Evolutionary conservation across 1,140 invertebrate genomes (phyloP).

Genomic region (Cyclargus thomasi): DNA sequence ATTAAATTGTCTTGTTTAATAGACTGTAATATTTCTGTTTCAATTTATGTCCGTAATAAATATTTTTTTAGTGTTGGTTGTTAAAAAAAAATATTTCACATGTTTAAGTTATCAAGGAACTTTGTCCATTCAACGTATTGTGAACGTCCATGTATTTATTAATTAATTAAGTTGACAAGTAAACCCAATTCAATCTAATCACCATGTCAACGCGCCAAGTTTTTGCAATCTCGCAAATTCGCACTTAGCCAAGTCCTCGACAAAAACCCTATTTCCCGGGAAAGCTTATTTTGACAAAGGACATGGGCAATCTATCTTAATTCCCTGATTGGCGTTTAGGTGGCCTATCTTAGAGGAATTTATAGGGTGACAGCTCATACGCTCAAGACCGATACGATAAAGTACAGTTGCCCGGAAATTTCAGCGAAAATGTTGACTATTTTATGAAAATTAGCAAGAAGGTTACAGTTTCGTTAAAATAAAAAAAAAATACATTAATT

Average conservation of each 20-base stretch:
- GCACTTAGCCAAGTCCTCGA: neutral
- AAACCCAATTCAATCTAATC: too few relatives aligned
- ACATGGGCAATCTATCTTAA: constrained; percentile 12
- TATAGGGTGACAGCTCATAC: constrained; percentile 12
- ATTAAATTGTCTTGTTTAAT: too few relatives aligned
- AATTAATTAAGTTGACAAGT: too few relatives aligned
- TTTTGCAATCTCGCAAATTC: neutral
- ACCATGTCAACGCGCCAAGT: neutral
- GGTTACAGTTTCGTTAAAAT: too few relatives aligned
- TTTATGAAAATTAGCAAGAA: neutral
- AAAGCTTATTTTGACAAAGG: neutral
- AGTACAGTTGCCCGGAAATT: neutral
- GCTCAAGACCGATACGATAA: constrained; percentile 5
- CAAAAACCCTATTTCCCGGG: neutral
- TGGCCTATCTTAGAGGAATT: constrained; percentile 13
- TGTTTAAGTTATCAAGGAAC: too few relatives aligned
- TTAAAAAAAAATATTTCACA: too few relatives aligned
- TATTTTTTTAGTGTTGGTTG: too few relatives aligned
- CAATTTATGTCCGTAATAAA: too few relatives aligned
- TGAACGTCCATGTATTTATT: too few relatives aligned
- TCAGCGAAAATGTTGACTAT: neutral
- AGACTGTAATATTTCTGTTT: too few relatives aligned
- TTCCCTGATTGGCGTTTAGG: constrained; percentile 12
- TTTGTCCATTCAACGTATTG: too few relatives aligned
- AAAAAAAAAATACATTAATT: too few relatives aligned